Conservation (phyloP, 2,888 invertebrate species). For the Melanotus villosus region DNA sequence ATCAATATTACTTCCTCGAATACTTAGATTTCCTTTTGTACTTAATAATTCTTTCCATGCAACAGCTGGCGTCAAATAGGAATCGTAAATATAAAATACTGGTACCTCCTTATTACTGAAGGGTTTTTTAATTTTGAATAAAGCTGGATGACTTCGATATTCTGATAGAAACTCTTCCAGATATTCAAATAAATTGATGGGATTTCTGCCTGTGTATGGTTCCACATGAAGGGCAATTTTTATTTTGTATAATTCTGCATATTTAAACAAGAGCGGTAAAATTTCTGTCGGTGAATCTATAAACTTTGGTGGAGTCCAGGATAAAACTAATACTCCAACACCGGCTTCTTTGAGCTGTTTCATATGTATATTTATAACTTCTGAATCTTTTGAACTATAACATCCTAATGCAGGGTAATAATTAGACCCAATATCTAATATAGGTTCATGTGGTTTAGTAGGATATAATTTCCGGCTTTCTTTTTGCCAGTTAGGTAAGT, state of each 20-base stretch:
- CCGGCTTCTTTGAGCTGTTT: slow-evolving; percentile 68
- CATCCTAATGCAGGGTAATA: slow-evolving; percentile 71
- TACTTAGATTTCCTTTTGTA: slow-evolving; percentile 64
- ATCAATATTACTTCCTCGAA: slow-evolving; percentile 72
- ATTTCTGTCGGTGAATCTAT: slow-evolving; percentile 60
- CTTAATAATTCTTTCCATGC: slow-evolving; percentile 72
- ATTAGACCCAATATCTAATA: slow-evolving; percentile 71
- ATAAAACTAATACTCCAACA: slow-evolving; percentile 70
- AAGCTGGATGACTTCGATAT: slow-evolving; percentile 72
- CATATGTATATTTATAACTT: slow-evolving; percentile 69
- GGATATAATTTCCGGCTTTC: slow-evolving; percentile 68
- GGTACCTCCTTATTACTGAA: slow-evolving; percentile 64
- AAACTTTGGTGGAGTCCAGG: slow-evolving; percentile 70
- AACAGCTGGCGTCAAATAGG: slow-evolving; percentile 70
- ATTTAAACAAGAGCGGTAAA: slow-evolving; percentile 56
- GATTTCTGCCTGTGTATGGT: slow-evolving; percentile 71
- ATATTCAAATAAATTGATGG: slow-evolving; percentile 67
- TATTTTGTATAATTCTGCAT: slow-evolving; percentile 66
- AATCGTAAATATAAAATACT: slow-evolving; percentile 75
- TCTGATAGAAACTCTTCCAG: slow-evolving; percentile 67
- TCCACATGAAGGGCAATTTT: slow-evolving; percentile 74
- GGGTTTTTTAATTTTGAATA: slow-evolving; percentile 68
- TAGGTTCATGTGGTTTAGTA: slow-evolving; percentile 69
- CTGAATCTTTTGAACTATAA: slow-evolving; percentile 70
- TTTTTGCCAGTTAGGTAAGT: slow-evolving; percentile 61